Base-by-base conservation (phyloP, 2,888 invertebrate genomes). In the Drosophila limbata region DNA sequence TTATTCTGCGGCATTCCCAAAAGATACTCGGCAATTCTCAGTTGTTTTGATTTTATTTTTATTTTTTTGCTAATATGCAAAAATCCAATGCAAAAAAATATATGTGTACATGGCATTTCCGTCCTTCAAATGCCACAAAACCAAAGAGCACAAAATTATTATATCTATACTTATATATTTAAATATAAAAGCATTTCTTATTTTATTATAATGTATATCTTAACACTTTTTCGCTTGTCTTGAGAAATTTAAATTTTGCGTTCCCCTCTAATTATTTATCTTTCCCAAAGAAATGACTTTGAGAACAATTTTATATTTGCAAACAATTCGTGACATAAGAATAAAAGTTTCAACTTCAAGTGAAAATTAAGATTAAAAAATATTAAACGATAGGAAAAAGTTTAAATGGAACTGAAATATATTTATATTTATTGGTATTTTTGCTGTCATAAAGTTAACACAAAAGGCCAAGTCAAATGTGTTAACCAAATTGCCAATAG, bases 61-160 rank as follows among this genome's bases (percentile, higher is more conserved):
- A 2, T 39, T 9, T 66, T 81, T 86, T 73, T 64, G 80, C 73
- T 77, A 86, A 83, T 86, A 83, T 83, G 83, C 83, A 84, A 86
- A 83, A 83, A 71, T 73, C 63, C 13, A n/a, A 33, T 35, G n/a
- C 39, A 9, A 60, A 8, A 9, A 60, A 8, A 48, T 4, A n/a
- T 13, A 40, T 25, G 42, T 40, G 62, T 45, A 65, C 74, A 79
- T 76, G 76, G 83, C 74, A 79, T 86, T 83, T 83, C 83, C 86
- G 86, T 86, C 83, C 83, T 83, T 81, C 84, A 81, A 84, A 79
- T 79, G 84, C 86, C 84, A 83, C 44, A 61, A 44, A 69, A 59
- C 39, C 45, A 52, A 53, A 69, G 55, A 48, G 60, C 57, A 60
- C 37, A 51, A 71, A 31, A 9, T 19, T 9, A n/a, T 8, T n/a